Percentiles rank a stretch among this genome's conserved stretches.
Evolutionary conservation across 2,797 vertebrate genomes (phyloP).

Genomic region (Sebastes taczanowskii): DNA sequence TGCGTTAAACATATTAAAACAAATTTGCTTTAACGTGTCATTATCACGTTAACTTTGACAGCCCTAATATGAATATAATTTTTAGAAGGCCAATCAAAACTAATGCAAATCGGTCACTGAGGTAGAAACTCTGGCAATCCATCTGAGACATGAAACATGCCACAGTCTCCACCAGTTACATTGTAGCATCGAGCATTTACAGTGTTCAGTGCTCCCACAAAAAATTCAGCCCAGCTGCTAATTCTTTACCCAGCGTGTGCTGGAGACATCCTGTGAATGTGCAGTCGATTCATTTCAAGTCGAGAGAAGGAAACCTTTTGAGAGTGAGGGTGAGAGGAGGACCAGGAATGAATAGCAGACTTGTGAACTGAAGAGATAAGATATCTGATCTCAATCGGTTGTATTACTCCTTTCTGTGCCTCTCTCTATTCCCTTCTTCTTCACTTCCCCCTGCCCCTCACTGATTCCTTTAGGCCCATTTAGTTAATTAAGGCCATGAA

Average conservation of each 20-base stretch:
- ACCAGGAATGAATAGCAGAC: slow-evolving; percentile 58
- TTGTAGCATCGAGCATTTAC: background rate
- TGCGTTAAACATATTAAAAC: too few relatives aligned
- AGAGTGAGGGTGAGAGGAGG: slow-evolving; percentile 44
- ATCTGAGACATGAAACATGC: slow-evolving; percentile 10
- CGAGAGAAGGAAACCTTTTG: slow-evolving; percentile 58
- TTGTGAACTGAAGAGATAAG: slow-evolving; percentile 71
- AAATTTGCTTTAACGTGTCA: too few relatives aligned
- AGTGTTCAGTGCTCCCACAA: background rate
- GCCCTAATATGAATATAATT: background rate
- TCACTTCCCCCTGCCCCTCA: slow-evolving; percentile 34
- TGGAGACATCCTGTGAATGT: slow-evolving; percentile 46
- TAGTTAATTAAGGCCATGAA: slow-evolving; percentile 81
- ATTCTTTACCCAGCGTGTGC: slow-evolving; percentile 29
- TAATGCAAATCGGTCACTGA: background rate
- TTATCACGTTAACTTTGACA: too few relatives aligned
- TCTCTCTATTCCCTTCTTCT: slow-evolving; percentile 26
- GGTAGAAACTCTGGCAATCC: background rate
- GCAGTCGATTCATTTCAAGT: slow-evolving; percentile 60
- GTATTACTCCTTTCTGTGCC: slow-evolving; percentile 39
- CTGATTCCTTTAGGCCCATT: slow-evolving; percentile 73
- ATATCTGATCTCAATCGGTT: slow-evolving; percentile 63
- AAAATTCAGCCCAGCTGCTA: background rate
- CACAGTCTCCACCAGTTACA: background rate
- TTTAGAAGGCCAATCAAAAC: background rate